Percentiles rank a stretch among this genome's conserved stretches.
Evolutionary conservation across 1,140 invertebrate species (phyloP).

Genomic region (Bombus vancouverensis): DNA sequence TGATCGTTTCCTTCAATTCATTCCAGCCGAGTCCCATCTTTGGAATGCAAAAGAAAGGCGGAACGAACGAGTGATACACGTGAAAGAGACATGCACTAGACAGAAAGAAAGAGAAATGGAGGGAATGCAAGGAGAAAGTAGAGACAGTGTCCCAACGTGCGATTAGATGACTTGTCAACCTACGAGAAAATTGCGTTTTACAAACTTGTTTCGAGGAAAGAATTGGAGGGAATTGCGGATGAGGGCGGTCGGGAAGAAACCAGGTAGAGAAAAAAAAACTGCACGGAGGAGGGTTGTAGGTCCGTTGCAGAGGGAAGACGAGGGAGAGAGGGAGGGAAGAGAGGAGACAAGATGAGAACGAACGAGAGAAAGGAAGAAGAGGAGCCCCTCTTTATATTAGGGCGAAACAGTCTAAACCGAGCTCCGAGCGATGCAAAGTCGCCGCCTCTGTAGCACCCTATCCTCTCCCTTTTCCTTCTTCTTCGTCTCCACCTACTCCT

Average conservation of each 20-base stretch:
- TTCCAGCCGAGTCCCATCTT: neutral
- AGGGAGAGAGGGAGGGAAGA: conserved; percentile 27
- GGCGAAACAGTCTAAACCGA: conserved; percentile 70
- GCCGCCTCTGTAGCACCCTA: conserved; percentile 60
- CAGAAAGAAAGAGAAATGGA: conserved; percentile 24
- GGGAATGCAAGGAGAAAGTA: conserved; percentile 6
- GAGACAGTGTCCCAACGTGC: conserved; percentile 63
- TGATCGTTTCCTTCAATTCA: neutral
- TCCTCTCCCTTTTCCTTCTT: conserved; percentile 31
- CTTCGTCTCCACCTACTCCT: conserved; percentile 72
- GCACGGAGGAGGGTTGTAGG: conserved; percentile 39
- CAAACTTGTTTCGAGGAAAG: conserved; percentile 81
- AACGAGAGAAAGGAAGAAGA: conserved; percentile 67
- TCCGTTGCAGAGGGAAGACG: conserved; percentile 52
- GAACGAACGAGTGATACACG: conserved; percentile 3
- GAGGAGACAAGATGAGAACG: conserved; percentile 65
- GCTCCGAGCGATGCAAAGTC: conserved; percentile 78
- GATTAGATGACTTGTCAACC: conserved; percentile 81
- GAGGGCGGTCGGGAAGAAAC: conserved; percentile 54
- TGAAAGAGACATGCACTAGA: conserved; percentile 10
- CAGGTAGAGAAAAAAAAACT: conserved; percentile 50
- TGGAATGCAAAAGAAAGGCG: neutral
- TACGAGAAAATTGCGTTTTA: conserved; percentile 81
- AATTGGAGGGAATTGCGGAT: conserved; percentile 79
- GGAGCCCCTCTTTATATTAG: conserved; percentile 62